Base-by-base conservation (phyloP, 1,140 invertebrate species). In the Scaptodrosophila lebanonensis region DNA sequence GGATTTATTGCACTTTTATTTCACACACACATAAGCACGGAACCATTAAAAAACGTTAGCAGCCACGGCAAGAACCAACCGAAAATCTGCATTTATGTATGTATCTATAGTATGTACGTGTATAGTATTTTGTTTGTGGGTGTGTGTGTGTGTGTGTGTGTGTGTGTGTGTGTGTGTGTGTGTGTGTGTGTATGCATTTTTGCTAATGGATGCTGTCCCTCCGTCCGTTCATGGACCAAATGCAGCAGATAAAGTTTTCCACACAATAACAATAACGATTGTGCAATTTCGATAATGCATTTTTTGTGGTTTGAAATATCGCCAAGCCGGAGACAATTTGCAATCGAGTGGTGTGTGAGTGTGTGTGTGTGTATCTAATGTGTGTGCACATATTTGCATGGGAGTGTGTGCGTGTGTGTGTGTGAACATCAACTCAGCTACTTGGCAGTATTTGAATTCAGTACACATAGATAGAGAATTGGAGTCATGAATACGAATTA, bases 1-100 rank as follows among this genome's bases (percentile, higher is more conserved):
- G 69, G 66, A 79, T 79, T 79, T 79, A 82, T 82, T 82, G 73
- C 75, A 77, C 65, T 73, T 79, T 79, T 73, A 69, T 73, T 54
- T 59, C 39, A 45, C 56, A 50, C 33, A 51, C 51, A 48, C 29
- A 62, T 42, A 60, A 47, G 18, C 17, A 43, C 32, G 45, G 27
- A 45, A 36, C 43, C 63, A 68, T 73, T 67, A 64, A 57, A 47
- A 36, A 36, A 20, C 27, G 43, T 61, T 61, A 39, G 43, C 13
- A n/a, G 38, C 39, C 16, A 18, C 9, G 44, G 25, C 25, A 47
- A 33, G 32, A 29, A 15, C 44, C 49, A 40, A 58, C 42, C 35
- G 25, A 20, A 60, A 69, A 82, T 79, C 76, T 82, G 69, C 73
- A 79, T 79, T 48, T 44, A 8, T 18, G 33, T 35, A n/a, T n/a